Conservation (phyloP, 2,113 vertebrate species). For the Mormyrus lacerda region DNA sequence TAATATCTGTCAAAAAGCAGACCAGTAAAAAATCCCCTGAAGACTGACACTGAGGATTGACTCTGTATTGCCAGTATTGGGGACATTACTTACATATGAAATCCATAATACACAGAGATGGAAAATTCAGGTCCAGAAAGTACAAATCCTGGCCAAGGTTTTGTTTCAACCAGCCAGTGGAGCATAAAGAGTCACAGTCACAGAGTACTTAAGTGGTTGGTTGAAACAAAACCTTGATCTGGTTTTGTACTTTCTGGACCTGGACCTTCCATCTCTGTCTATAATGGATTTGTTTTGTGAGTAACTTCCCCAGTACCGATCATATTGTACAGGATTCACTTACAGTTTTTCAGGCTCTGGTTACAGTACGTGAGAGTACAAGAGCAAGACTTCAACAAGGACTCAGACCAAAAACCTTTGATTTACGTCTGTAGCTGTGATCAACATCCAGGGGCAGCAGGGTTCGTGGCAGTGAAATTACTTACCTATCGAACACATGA, state of each 20-base stretch:
- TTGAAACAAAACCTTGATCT: not conserved
- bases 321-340: not conserved
- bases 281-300: not conserved
- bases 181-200: too few species aligned
- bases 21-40: not conserved
- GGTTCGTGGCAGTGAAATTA: not conserved
- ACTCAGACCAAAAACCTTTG: not conserved
- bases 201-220: too few species aligned
- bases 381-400: not conserved
- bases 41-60: not conserved
- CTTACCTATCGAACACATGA: not conserved
- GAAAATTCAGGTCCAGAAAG: not conserved
- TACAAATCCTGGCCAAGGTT: not conserved
- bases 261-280: not conserved
- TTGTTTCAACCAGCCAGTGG: not conserved
- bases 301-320: not conserved
- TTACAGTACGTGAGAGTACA: not conserved
- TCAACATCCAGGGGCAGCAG: not conserved
- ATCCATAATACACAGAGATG: not conserved
- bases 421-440: not conserved
- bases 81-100: not conserved
- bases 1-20: not conserved
- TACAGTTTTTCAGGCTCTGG: not conserved
- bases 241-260: not conserved
- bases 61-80: not conserved